phyloP scores from a whole-genome alignment of 1,140 invertebrate genomes.

The Bombus turneri region DNA sequence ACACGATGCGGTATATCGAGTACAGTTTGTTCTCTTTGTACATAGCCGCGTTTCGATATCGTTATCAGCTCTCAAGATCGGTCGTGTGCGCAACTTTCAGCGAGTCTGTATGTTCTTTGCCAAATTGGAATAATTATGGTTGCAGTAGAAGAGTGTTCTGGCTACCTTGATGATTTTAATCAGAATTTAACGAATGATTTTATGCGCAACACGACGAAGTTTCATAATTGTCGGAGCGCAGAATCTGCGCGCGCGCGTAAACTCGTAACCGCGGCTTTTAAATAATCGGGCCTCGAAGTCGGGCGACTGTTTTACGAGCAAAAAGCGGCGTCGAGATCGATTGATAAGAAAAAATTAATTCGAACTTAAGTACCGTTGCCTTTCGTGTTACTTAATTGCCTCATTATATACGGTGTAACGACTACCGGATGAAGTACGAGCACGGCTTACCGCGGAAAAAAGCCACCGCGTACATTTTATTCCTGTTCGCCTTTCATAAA shows the following conservation, averaged over 20 bases:
- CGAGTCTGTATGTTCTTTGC: background rate
- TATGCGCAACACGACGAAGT: no score
- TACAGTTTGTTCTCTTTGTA: background rate
- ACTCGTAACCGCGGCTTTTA: background rate
- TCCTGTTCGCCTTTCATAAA: slow-evolving; percentile 30
- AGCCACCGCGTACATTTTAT: background rate
- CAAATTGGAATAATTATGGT: slow-evolving; percentile 10
- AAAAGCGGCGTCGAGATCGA: slow-evolving; percentile 32
- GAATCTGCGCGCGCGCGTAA: background rate
- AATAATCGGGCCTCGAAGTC: background rate
- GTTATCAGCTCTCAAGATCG: background rate
- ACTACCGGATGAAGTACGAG: slow-evolving; percentile 40
- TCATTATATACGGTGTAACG: slow-evolving; percentile 49
- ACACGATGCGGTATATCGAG: background rate
- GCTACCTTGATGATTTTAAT: background rate
- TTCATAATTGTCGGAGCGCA: background rate
- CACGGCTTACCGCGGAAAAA: background rate
- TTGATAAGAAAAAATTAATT: slow-evolving; percentile 51
- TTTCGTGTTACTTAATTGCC: slow-evolving; percentile 51
- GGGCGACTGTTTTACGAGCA: slow-evolving; percentile 9
- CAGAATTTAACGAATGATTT: slow-evolving; percentile 11
- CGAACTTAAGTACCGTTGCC: slow-evolving; percentile 42
- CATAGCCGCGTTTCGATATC: background rate
- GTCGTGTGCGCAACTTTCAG: slow-evolving; percentile 1
- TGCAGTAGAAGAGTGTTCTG: background rate